Conservation (phyloP, 1,140 invertebrate genomes). For the Zaprionus lachaisei region DNA sequence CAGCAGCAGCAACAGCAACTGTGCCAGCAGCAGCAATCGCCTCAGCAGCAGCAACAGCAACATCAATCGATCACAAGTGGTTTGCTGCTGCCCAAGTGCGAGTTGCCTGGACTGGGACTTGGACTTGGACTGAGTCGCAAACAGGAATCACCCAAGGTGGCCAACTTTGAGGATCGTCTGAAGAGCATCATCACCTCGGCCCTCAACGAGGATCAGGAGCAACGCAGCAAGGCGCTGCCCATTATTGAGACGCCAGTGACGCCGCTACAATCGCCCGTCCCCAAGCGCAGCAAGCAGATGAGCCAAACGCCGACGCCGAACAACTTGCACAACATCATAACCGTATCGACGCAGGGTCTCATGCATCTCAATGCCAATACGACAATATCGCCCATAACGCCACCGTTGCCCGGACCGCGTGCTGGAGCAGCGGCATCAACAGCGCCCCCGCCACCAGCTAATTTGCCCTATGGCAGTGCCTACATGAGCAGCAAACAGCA, state of each 20-base stretch:
- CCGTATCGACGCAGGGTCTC: slow-evolving; percentile 78
- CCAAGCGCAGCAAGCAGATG: slow-evolving; percentile 73
- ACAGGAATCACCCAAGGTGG: slow-evolving; percentile 91
- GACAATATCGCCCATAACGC: slow-evolving; percentile 83
- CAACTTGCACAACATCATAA: slow-evolving; percentile 75
- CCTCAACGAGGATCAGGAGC: slow-evolving; percentile 92
- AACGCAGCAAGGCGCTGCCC: slow-evolving; percentile 83
- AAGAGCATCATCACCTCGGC: slow-evolving; percentile 96
- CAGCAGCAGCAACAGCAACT: slow-evolving; percentile 8
- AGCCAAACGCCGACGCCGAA: not conserved
- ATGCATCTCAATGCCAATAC: slow-evolving; percentile 82
- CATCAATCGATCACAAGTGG: slow-evolving; percentile 37
- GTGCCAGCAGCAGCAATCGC: slow-evolving; percentile 17
- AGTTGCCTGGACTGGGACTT: slow-evolving; percentile 24
- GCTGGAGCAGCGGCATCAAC: slow-evolving; percentile 81
- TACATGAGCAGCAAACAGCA: slow-evolving; percentile 44
- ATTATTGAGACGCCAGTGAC: slow-evolving; percentile 45
- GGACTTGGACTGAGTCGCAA: slow-evolving; percentile 40
- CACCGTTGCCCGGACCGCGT: slow-evolving; percentile 66
- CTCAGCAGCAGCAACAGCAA: slow-evolving; percentile 56
- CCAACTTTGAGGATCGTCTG: slow-evolving; percentile 95
- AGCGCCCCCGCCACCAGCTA: slow-evolving; percentile 70
- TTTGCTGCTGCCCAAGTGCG: slow-evolving; percentile 39
- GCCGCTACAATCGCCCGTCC: slow-evolving; percentile 62
- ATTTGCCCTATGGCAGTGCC: slow-evolving; percentile 64